Percentiles rank a stretch among this genome's conserved stretches.
Evolutionary conservation across 2,113 vertebrate species (phyloP).

Genomic region (Pachyramphus minor): DNA sequence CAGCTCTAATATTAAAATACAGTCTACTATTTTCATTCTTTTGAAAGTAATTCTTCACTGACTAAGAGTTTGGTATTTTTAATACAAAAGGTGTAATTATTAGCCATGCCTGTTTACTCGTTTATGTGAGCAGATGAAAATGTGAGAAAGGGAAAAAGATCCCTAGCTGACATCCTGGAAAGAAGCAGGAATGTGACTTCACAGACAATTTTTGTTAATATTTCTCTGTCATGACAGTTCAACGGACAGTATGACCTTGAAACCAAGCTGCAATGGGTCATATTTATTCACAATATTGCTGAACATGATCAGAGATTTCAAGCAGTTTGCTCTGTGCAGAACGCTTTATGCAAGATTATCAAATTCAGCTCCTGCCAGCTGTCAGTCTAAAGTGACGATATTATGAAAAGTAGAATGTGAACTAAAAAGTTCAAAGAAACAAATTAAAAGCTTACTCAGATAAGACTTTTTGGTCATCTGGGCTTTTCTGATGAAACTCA

Average conservation of each 20-base stretch:
- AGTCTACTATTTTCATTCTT: background rate
- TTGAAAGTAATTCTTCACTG: background rate
- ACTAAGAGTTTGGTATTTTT: background rate
- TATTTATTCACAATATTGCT: background rate
- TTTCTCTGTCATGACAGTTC: background rate
- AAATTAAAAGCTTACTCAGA: slow-evolving; percentile 78
- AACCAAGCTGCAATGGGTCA: background rate
- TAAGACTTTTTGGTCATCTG: slow-evolving; percentile 85
- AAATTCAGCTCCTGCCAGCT: background rate
- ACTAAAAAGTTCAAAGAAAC: slow-evolving; percentile 69
- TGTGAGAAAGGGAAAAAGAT: background rate
- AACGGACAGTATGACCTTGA: background rate
- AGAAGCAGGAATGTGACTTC: background rate
- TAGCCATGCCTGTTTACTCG: background rate
- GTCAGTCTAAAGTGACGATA: background rate
- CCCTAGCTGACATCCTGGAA: background rate
- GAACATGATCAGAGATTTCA: background rate
- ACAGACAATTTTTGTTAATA: background rate
- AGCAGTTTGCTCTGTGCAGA: background rate
- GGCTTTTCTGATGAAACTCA: slow-evolving; percentile 88
- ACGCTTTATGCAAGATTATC: background rate
- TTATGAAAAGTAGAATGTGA: background rate
- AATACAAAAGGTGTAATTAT: background rate
- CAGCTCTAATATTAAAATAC: background rate
- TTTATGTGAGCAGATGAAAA: background rate